Evolutionary conservation across 2,113 vertebrate species (phyloP).

Genomic region (rabbit (Oryctolagus cuniculus)): mOryCun1.1 NC_091435.1:21046001-21046500

Average conservation of each 20-base stretch:
- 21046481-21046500: neutral
- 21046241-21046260: neutral
- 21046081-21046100: neutral
- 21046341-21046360: neutral
- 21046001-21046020: too few species aligned
- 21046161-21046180: neutral
- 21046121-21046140: neutral
- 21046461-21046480: neutral
- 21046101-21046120: neutral
- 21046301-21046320: accelerated
- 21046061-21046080: too few species aligned
- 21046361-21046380: neutral
- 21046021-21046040: too few species aligned
- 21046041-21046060: too few species aligned
- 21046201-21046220: neutral
- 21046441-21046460: neutral
- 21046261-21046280: neutral
- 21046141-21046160: neutral
- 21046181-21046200: neutral
- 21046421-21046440: neutral
- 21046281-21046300: neutral
- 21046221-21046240: neutral
- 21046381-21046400: neutral
- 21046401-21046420: neutral
- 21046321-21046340: neutral